Base-by-base conservation (phyloP, 2,113 vertebrate species). In the Chunga burmeisteri region DNA sequence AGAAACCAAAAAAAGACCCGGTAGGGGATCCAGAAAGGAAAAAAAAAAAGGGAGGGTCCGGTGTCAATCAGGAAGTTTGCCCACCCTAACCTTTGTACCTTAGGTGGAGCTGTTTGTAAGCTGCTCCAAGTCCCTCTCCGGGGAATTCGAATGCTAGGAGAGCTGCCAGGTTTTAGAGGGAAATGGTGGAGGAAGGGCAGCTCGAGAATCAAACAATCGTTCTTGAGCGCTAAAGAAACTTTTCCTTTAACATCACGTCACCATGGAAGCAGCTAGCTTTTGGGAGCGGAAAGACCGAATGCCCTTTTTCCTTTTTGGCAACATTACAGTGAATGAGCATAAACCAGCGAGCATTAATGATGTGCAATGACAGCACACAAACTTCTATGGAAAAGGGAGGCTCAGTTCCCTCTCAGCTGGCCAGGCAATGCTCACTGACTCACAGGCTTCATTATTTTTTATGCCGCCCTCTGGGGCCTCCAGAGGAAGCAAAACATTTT, bases 401-500 rank as follows among this genome's bases (percentile, higher is more conserved):
- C 92, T 86, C 81, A 59, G 81, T 66, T 88, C 55, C 70, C 90
- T 95, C 87, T 65, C 94, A 95, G 95, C 93, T 89, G 96, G 65
- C 88, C 62, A 78, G 32, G 93, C 94, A 81, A 22, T 21, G 71
- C 90, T 85, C 80, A 44, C 90, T 95, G 96, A 96, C 94, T 97
- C 97, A 74, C 72, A 95, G 94, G 63, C 81, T 83, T 50, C 94
- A 88, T 66, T 44, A 83, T 81, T 91, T 94, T 90, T 91, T 79
- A 88, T 86, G 96, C 87, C 66, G 26, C 90, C 93, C 93, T 97
- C 89, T 66, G 92, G 90, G 93, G 95, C 80, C 92, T 95, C 81
- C 81, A 90, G 85, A 97, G 93, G 96, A 95, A 96, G 93, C 86
- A 85, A 91, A 94, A 93, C 89, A 90, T 92, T 96, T 96, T 92